Evolutionary conservation across 1,140 invertebrate species (phyloP).

Genomic region (Achatina immaculata): DNA sequence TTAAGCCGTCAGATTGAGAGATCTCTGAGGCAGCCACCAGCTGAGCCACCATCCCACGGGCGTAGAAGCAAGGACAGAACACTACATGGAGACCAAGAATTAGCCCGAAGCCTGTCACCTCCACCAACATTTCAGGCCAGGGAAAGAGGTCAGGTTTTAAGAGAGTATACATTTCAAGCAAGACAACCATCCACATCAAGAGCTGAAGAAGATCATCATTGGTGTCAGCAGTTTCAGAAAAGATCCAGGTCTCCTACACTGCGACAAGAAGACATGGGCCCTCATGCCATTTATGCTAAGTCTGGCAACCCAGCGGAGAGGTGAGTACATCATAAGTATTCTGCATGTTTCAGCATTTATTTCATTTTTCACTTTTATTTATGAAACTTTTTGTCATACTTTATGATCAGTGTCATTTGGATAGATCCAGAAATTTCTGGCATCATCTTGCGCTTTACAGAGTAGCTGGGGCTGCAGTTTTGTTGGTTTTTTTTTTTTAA

Average conservation of each 20-base stretch:
- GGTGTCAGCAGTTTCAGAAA: neutral
- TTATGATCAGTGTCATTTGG: no score
- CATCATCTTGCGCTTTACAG: no score
- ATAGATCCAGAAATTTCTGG: no score
- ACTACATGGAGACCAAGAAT: neutral
- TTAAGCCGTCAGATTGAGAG: slow-evolving; percentile 4
- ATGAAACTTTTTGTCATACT: no score
- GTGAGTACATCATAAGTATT: no score
- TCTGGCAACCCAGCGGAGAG: neutral
- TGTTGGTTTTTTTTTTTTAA: no score
- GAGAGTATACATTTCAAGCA: neutral
- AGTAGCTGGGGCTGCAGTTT: no score
- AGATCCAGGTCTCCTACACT: neutral
- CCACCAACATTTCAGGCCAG: slow-evolving; percentile 30
- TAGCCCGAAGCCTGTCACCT: neutral
- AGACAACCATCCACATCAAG: neutral
- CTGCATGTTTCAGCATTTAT: no score
- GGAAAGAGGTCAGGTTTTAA: neutral
- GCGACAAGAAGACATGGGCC: neutral
- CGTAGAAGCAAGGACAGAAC: neutral
- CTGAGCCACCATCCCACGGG: neutral
- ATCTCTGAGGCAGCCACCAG: slow-evolving; percentile 20
- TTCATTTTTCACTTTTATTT: no score
- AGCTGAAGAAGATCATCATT: neutral
- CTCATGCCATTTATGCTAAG: no score